Conservation (phyloP, 2,797 vertebrate genomes). For the Rhincodon typus region DNA sequence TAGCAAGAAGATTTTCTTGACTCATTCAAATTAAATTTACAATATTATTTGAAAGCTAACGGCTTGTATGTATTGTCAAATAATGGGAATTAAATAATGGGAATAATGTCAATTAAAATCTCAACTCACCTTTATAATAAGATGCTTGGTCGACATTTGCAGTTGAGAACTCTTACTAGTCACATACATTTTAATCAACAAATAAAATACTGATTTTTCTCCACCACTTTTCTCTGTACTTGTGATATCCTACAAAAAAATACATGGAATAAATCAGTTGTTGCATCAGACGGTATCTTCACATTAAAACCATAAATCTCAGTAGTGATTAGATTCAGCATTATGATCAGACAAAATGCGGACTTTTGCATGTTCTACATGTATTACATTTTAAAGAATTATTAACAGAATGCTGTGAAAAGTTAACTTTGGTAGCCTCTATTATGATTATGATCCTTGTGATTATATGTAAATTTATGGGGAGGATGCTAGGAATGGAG, state of each 20-base stretch:
- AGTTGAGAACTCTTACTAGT: conserved; percentile 66
- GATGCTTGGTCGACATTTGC: conserved; percentile 67
- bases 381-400: not conserved
- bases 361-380: not conserved
- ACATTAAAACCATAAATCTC: not conserved
- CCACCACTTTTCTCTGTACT: conserved; percentile 58
- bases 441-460: not conserved
- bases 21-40: not conserved
- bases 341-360: not conserved
- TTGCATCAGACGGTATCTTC: not conserved
- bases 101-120: not conserved
- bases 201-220: conserved; percentile 82
- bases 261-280: not conserved
- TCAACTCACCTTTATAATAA: conserved; percentile 78
- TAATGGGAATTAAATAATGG: not conserved
- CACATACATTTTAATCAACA: conserved; percentile 90
- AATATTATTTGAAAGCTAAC: not conserved
- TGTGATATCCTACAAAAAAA: conserved; percentile 60
- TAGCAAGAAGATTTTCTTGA: not conserved
- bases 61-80: not conserved
- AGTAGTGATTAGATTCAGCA: not conserved
- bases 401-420: not conserved
- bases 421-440: not conserved
- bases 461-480: not conserved
- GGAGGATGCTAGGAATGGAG: not conserved